These are phyloP conservation scores for Latrodectus hesperus DNA, from an alignment of 2,888 invertebrate species.

Conservation along the genomic window DNA sequence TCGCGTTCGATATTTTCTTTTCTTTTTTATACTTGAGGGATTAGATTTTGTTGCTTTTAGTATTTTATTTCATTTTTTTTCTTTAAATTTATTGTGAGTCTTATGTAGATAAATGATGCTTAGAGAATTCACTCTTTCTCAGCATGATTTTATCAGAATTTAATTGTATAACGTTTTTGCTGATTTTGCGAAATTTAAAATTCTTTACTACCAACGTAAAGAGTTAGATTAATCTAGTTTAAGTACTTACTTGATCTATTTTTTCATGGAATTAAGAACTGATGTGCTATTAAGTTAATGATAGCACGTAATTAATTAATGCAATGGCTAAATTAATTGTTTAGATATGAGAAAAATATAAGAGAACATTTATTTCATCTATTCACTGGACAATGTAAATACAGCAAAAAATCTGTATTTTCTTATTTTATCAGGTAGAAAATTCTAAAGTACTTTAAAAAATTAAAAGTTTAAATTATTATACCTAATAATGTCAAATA, in stretches of 20 bases:
- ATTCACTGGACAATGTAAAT: too few relatives aligned
- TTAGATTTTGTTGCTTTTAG: conserved; percentile 14
- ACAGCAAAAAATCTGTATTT: too few relatives aligned
- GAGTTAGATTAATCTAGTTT: neutral
- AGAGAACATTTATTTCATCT: too few relatives aligned
- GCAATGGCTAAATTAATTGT: neutral
- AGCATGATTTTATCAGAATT: neutral
- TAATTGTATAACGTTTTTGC: neutral
- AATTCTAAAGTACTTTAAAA: too few relatives aligned
- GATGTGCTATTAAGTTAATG: neutral
- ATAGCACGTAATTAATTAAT: conserved; percentile 2
- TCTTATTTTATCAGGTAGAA: too few relatives aligned
- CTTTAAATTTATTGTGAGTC: neutral
- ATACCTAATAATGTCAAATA: too few relatives aligned
- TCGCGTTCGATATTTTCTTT: neutral
- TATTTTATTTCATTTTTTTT: conserved; percentile 25
- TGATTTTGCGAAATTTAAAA: neutral
- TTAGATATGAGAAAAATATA: too few relatives aligned
- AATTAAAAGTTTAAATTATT: too few relatives aligned
- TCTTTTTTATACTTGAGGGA: conserved; percentile 19
- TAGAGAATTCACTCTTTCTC: neutral
- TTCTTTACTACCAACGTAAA: neutral
- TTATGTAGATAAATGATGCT: conserved; percentile 35
- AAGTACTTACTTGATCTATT: neutral
- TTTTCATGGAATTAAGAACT: neutral